Base-by-base conservation (phyloP, 2,888 invertebrate genomes). In the Ophion ellenae region DNA sequence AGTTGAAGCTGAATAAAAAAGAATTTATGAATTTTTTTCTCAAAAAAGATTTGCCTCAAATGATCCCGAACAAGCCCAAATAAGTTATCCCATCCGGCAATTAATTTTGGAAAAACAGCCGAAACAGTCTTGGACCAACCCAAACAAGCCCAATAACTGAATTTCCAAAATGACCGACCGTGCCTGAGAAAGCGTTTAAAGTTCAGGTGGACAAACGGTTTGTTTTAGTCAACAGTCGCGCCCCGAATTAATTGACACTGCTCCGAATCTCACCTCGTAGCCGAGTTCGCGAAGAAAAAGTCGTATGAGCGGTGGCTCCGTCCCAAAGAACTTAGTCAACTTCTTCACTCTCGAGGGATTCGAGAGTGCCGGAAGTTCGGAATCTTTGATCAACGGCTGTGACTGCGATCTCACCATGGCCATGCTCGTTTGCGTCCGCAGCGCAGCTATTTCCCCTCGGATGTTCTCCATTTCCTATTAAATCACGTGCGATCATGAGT, bases 281-380 rank as follows among this genome's bases (percentile, higher is more conserved):
- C 98, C 98, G 88, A 98, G 96, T 94, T 97, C 98, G 94, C 97
- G 97, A 78, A 98, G 95, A 95, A 98, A 98, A 83, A 98, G 95
- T 94, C 98, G 96, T 94, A 98, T 96, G 88, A 98, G 95, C 11
- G 98, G 98, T 47, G 98, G 98, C 94, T 98, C 98, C 94, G 98
- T 97, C 40, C 98, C 98, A 95, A 98, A 98, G 95, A 98, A 98
- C 95, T 98, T 97, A 83, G 98, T 98, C 88, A 98, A 95, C 90
- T 98, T 97, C 94, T 97, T 97, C 28, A 98, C 98, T 86, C 98
- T 95, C 87, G 97, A 97, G 0, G 98, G 98, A 94, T 98, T 98
- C 89, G 98, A 97, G 91, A 98, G 95, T 77, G 96, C 96, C 89
- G 96, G 96, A 69, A 96, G 95, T 91, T 96, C 97, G 85, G 95